Conservation (phyloP, 2,888 invertebrate species). For the Polyploca ridens region DNA sequence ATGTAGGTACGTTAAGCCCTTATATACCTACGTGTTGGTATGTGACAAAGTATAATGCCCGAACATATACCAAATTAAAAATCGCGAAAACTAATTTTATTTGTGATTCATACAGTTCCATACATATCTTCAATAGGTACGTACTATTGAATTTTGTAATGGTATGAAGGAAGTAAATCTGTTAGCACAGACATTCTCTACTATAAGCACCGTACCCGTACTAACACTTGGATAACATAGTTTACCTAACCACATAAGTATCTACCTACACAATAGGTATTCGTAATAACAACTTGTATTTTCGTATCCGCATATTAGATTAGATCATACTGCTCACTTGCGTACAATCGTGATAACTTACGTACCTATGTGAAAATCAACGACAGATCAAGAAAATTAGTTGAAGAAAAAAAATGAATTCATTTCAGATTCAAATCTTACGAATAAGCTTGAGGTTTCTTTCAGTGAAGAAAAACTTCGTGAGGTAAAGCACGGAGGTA, state of each 20-base stretch:
- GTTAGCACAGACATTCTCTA: constrained; percentile 4
- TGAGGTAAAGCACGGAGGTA: too few species aligned
- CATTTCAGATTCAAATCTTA: not conserved
- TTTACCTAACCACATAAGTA: not conserved
- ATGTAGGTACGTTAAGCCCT: too few species aligned
- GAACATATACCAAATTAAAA: too few species aligned
- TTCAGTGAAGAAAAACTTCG: too few species aligned
- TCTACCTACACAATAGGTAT: not conserved
- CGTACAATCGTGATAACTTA: not conserved
- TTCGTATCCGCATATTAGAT: not conserved
- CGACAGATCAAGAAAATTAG: not conserved
- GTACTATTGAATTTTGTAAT: too few species aligned
- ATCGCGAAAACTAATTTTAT: too few species aligned
- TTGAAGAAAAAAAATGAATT: not conserved
- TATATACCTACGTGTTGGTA: too few species aligned
- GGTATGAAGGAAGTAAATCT: not conserved
- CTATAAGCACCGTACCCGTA: not conserved
- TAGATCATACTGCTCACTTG: not conserved
- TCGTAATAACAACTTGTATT: not conserved
- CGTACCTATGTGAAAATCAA: not conserved
- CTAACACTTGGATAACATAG: not conserved
- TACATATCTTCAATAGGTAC: too few species aligned
- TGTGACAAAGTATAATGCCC: too few species aligned
- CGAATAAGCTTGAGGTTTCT: too few species aligned
- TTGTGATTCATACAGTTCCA: too few species aligned